Percentiles rank a stretch among this genome's conserved stretches.
Conservation (phyloP, 2,113 vertebrate genomes). For the Mormyrus lacerda region DNA sequence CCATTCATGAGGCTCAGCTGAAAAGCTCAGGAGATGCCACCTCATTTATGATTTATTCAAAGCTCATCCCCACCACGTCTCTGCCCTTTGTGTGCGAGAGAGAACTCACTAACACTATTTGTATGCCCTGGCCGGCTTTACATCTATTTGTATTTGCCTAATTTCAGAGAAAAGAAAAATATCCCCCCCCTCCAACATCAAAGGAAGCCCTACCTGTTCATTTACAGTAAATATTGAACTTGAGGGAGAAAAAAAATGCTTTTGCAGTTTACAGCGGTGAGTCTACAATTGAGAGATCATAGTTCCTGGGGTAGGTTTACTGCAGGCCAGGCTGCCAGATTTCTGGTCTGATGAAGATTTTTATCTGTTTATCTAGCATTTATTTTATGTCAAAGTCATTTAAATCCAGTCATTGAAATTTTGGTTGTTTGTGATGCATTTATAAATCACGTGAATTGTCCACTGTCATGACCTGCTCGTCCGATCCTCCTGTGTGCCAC, state of each 20-base stretch:
- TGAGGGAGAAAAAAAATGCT: neutral
- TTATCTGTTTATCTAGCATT: neutral
- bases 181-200: neutral
- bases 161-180: neutral
- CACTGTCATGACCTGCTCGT: no score
- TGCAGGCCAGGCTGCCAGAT: neutral
- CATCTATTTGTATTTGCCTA: neutral
- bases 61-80: neutral
- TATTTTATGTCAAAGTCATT: neutral
- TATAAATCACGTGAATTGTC: neutral
- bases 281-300: neutral
- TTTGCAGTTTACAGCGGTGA: neutral
- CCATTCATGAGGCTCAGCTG: neutral
- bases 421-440: neutral
- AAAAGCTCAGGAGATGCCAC: neutral
- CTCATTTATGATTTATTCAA: neutral
- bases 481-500: no score
- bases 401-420: neutral
- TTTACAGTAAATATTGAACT: constrained; percentile 1
- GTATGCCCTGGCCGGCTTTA: neutral
- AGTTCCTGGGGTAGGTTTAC: neutral
- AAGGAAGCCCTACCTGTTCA: neutral
- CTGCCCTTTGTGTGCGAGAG: neutral
- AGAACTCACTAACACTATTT: neutral
- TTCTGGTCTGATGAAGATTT: neutral